Base-by-base conservation (phyloP, 1,140 invertebrate genomes). In the Pogonus chalceus region DNA sequence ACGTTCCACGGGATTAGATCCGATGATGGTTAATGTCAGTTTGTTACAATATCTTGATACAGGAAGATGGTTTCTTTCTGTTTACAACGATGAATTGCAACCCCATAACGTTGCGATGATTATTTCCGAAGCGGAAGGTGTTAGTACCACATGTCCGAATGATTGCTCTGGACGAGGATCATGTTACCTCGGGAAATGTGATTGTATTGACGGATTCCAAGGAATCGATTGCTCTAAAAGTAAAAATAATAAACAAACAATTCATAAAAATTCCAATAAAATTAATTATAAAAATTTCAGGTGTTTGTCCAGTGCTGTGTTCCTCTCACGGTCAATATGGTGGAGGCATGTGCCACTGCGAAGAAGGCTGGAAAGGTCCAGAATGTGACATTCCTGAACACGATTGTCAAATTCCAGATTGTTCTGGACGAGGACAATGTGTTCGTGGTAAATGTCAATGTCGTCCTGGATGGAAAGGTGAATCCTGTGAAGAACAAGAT, bases 221-320 rank as follows among this genome's bases (percentile, higher is more conserved):
- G 94, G 95, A 55, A 78, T 83, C 57, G 87, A 90, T 67, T 96
- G 92, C 70, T 88, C 89, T n/a, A 88, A 90, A 71, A 90, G 90
- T 93, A 77, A 85, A 87, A 79, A 57, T 14, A 4, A 35, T 35
- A 20, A n/a, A n/a, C n/a, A n/a, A n/a, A n/a, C n/a, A n/a, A n/a
- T n/a, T n/a, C n/a, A n/a, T n/a, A n/a, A n/a, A n/a, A n/a, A n/a
- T n/a, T n/a, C n/a, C n/a, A n/a, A n/a, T n/a, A n/a, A n/a, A n/a
- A n/a, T n/a, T n/a, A n/a, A n/a, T n/a, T n/a, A n/a, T n/a, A n/a
- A n/a, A n/a, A n/a, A n/a, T 3, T 18, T 10, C 64, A 83, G 80
- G 90, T 73, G 84, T 96, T n/a, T 99, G 96, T 76, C 96, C 96
- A 24, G 90, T 96, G 2, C 76, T 98, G 51, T 99, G 96, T 75